Conservation (phyloP, 2,888 invertebrate genomes). For the Linyphia triangularis region DNA sequence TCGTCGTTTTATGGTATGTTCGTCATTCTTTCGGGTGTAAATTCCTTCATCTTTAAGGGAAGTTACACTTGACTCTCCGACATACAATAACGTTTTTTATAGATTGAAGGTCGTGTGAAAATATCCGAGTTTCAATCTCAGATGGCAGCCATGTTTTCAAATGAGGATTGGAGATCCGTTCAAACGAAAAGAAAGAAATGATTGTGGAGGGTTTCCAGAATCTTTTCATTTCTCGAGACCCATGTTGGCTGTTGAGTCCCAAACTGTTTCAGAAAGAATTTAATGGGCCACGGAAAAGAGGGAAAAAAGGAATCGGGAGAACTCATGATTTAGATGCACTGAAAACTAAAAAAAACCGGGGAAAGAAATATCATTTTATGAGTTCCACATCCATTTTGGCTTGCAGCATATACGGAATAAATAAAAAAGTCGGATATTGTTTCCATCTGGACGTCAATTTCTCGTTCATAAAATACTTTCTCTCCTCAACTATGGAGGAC, state of each 20-base stretch:
- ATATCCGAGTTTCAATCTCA: neutral
- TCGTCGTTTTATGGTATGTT: too few species aligned
- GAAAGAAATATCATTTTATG: conserved; percentile 71
- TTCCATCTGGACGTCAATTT: conserved; percentile 71
- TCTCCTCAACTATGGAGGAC: conserved; percentile 45
- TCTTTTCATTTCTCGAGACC: conserved; percentile 31
- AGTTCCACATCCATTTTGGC: conserved; percentile 68
- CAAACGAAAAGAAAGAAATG: neutral
- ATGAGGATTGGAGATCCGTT: neutral
- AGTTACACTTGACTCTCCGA: too few species aligned
- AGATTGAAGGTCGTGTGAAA: neutral
- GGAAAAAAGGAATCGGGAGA: conserved; percentile 26
- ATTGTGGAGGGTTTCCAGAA: conserved; percentile 1
- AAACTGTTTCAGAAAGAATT: conserved; percentile 54
- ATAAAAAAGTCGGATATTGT: conserved; percentile 72
- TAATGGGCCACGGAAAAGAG: conserved; percentile 62
- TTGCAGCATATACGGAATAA: conserved; percentile 62
- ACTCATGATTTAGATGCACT: conserved; percentile 62
- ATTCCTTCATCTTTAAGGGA: too few species aligned
- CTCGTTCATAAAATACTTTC: conserved; percentile 72
- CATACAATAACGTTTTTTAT: too few species aligned
- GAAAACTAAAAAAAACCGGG: conserved; percentile 35
- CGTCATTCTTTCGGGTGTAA: too few species aligned
- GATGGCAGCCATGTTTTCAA: neutral
- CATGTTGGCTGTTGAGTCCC: conserved; percentile 57